Evolutionary conservation across 2,113 vertebrate genomes (phyloP).

Genomic region (Thymallus thymallus): DNA sequence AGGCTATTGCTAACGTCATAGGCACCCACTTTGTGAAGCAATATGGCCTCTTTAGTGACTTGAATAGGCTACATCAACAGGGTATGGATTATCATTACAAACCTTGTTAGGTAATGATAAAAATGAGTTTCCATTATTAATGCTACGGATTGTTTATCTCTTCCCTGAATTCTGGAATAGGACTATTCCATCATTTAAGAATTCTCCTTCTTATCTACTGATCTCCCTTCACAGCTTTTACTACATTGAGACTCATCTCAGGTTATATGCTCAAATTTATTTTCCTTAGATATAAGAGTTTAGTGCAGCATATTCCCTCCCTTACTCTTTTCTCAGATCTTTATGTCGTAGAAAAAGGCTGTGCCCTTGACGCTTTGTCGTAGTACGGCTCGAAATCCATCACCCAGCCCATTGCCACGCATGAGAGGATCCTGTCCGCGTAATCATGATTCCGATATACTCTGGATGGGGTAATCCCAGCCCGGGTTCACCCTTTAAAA

Average conservation of each 20-base stretch:
- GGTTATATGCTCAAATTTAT: not conserved
- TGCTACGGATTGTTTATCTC: no score
- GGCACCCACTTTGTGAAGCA: not conserved
- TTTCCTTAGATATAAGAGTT: not conserved
- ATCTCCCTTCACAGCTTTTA: not conserved
- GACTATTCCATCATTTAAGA: no score
- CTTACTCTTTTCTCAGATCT: not conserved
- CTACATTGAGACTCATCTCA: not conserved
- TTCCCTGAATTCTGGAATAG: no score
- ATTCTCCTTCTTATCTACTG: no score
- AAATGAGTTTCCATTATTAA: no score
- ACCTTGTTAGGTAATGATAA: no score
- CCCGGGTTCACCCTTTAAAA: not conserved
- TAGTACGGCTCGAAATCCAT: slow-evolving; percentile 55
- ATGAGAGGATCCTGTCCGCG: slow-evolving; percentile 56
- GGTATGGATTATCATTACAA: no score
- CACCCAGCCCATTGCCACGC: slow-evolving; percentile 51
- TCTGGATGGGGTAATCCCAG: slow-evolving; percentile 1
- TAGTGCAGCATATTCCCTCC: not conserved
- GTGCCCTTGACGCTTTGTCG: slow-evolving; percentile 38
- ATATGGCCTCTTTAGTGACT: no score
- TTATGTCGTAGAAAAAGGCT: not conserved
- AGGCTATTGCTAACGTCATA: not conserved
- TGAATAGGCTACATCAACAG: no score
- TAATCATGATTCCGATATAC: slow-evolving; percentile 13